These are phyloP conservation scores for Boulengeromyrus knoepffleri DNA, from an alignment of 2,113 vertebrate genomes.

Conservation along the genomic window DNA sequence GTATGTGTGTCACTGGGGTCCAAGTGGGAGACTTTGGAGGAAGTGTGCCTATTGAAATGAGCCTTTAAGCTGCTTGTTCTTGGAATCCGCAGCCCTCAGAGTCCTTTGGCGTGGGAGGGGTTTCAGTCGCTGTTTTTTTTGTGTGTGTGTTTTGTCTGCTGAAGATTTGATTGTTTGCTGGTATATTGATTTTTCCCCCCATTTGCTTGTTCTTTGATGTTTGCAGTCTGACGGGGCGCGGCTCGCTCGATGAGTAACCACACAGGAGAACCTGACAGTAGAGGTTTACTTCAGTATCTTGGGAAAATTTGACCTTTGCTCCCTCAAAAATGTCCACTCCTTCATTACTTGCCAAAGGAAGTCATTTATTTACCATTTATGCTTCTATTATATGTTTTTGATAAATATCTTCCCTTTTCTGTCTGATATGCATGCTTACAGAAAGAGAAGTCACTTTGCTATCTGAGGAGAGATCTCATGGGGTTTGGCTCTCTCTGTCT, in stretches of 20 bases:
- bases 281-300: not conserved
- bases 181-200: constrained; percentile 33
- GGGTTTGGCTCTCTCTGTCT: not conserved
- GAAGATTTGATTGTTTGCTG: constrained; percentile 21
- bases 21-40: not conserved
- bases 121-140: not conserved
- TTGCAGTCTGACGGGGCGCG: not conserved
- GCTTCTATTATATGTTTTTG: not conserved
- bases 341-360: not conserved
- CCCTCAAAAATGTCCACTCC: not conserved
- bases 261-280: not conserved
- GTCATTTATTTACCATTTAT: not conserved
- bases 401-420: not conserved
- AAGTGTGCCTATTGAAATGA: not conserved
- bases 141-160: not conserved
- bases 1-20: not conserved
- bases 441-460: not conserved
- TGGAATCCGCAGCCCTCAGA: not conserved
- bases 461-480: not conserved
- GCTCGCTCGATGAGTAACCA: not conserved
- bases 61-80: not conserved
- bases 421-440: not conserved
- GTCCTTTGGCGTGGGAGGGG: not conserved
- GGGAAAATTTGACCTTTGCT: not conserved
- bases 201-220: not conserved